Conservation (phyloP, 2,888 invertebrate species). For the Agonopterix arenella region DNA sequence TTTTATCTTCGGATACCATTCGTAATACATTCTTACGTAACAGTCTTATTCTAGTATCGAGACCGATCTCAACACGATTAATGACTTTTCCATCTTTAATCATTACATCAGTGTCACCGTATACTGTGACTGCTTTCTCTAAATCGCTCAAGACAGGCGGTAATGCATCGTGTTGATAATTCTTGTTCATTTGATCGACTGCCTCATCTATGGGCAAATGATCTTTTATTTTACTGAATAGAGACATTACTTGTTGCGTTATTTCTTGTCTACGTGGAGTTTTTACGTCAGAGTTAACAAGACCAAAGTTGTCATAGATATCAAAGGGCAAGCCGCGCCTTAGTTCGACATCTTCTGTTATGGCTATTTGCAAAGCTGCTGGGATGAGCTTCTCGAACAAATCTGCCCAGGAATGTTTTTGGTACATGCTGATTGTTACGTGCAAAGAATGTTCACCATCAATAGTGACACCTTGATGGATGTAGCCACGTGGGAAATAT, state of each 20-base stretch:
- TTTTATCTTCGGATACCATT: conserved; percentile 79
- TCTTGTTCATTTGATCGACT: conserved; percentile 91
- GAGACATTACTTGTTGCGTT: conserved; percentile 59
- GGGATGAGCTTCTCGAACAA: conserved; percentile 89
- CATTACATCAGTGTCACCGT: conserved; percentile 84
- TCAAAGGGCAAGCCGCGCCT: conserved; percentile 88
- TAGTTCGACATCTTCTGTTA: conserved; percentile 82
- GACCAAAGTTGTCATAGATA: conserved; percentile 85
- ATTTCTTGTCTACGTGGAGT: conserved; percentile 69
- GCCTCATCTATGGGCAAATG: conserved; percentile 85
- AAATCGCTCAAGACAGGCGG: conserved; percentile 85
- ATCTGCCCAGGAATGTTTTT: conserved; percentile 93
- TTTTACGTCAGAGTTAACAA: conserved; percentile 76
- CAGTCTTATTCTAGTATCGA: conserved; percentile 79
- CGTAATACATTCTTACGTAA: conserved; percentile 73
- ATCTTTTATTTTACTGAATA: conserved; percentile 78
- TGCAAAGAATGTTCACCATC: conserved; percentile 92
- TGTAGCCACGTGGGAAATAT: conserved; percentile 94
- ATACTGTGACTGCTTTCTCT: conserved; percentile 83
- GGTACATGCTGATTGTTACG: conserved; percentile 94
- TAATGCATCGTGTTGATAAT: conserved; percentile 89
- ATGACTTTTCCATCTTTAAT: conserved; percentile 76
- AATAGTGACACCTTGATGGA: conserved; percentile 90
- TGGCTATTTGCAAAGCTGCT: conserved; percentile 83
- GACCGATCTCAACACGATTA: conserved; percentile 80